Evolutionary conservation across 2,888 invertebrate species (phyloP), one percentile per base, ranked within the genome.

Genomic region (Lithophane socia): DNA sequence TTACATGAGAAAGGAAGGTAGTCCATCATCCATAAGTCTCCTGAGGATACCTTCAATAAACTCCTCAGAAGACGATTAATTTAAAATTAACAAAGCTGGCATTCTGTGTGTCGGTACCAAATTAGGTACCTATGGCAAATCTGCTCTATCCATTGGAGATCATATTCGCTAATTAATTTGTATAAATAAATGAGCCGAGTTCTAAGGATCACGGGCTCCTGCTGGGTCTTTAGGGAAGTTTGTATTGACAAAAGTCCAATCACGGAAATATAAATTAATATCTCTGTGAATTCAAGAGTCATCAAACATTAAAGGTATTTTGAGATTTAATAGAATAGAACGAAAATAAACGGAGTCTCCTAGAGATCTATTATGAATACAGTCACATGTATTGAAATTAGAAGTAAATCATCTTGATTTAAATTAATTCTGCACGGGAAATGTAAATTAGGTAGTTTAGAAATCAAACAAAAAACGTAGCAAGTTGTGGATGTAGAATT

Each of bases 391-490:
- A 66, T 47, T 75, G 13, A 56, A 42, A 61, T 67, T 37, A 52
- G 9, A 44, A 52, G 16, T 64, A 56, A 44, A 80, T 54, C 58
- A 75, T 78, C 61, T 67, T 21, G 21, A 42, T 63, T 52, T 47
- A n/a, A 66, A 61, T 49, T 54, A 63, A 83, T 82, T 80, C n/a
- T 21, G 21, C 54, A 69, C 49, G 66, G 66, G 1, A 66, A 54
- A 66, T 81, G 61, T 42, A 61, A 79, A 79, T 74, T 16, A 47
- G 12, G 29, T n/a, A 42, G n/a, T 74, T 69, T 24, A 37, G 37
- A 63, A 75, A 63, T 67, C 29, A 80, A 58, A 47, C 10, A 71
- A 54, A 81, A 69, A 83, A 61, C 37, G 60, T 73, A 65, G 18
- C 65, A 47, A 42, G 44, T 73, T 79, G 69, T 70, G 61, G 37